phyloP scores from a whole-genome alignment of 2,113 vertebrate species.

The Paratilapia polleni region DNA sequence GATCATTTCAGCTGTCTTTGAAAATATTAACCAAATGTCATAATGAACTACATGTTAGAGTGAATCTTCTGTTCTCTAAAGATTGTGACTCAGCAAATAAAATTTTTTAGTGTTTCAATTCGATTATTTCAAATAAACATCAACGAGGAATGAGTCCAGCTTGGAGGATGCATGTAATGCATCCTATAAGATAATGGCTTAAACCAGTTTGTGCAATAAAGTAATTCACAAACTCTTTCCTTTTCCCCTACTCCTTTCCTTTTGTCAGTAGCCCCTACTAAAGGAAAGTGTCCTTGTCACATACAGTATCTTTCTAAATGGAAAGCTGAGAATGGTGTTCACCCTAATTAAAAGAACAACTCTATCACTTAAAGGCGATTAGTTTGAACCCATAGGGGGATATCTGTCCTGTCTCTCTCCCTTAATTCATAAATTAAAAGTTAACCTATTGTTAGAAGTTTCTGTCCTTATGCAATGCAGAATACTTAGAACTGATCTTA shows the following conservation, averaged over 20 bases:
- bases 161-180: not conserved
- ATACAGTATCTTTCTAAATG: not conserved
- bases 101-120: not conserved
- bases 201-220: not conserved
- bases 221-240: not conserved
- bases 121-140: not conserved
- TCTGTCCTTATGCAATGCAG: not conserved
- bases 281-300: slow-evolving; percentile 10
- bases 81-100: not conserved
- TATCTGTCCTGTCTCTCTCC: not conserved
- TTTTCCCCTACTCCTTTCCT: no score
- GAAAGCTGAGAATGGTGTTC: slow-evolving; percentile 15
- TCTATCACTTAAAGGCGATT: slow-evolving; percentile 21
- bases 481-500: not conserved
- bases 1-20: no score
- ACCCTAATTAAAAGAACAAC: not conserved
- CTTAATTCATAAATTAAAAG: slow-evolving; percentile 8
- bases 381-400: not conserved
- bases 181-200: not conserved
- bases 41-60: no score
- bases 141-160: not conserved
- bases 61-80: no score
- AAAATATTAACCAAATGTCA: no score
- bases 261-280: not conserved
- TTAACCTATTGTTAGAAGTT: not conserved